Percentiles rank a stretch among this genome's conserved stretches.
Evolutionary conservation across 2,888 invertebrate genomes (phyloP).

Genomic region (Ametastegia equiseti): DNA sequence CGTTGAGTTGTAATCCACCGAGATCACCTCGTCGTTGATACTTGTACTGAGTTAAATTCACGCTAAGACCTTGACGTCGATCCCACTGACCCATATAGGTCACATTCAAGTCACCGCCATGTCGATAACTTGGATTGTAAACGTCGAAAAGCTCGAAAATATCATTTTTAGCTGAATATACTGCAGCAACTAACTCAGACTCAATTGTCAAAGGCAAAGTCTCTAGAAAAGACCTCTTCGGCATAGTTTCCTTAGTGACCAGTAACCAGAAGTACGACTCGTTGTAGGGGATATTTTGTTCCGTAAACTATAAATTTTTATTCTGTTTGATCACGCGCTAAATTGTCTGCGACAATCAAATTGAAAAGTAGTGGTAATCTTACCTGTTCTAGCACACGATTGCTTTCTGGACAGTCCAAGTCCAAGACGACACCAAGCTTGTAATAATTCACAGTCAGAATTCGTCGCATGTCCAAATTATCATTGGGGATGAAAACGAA

Average conservation of each 20-base stretch:
- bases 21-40: slow-evolving; percentile 66
- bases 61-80: slow-evolving; percentile 55
- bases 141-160: slow-evolving; percentile 62
- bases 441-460: slow-evolving; percentile 63
- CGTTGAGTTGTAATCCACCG: slow-evolving; percentile 62
- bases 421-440: slow-evolving; percentile 63
- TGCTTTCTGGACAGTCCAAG: slow-evolving; percentile 62
- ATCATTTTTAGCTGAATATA: slow-evolving; percentile 47
- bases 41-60: slow-evolving; percentile 63
- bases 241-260: slow-evolving; percentile 53
- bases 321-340: not conserved
- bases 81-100: slow-evolving; percentile 65
- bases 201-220: slow-evolving; percentile 63
- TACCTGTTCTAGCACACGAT: slow-evolving; percentile 62
- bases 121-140: slow-evolving; percentile 67
- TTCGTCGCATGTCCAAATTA: slow-evolving; percentile 54
- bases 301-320: slow-evolving; percentile 57
- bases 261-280: slow-evolving; percentile 68
- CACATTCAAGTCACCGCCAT: slow-evolving; percentile 63
- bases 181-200: slow-evolving; percentile 63
- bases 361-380: not conserved
- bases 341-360: not conserved
- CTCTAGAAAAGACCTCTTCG: slow-evolving; percentile 55
- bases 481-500: slow-evolving; percentile 11
- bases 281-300: slow-evolving; percentile 62